These are phyloP conservation scores for Melanotaenia trifasciata DNA, from an alignment of 2,797 vertebrate genomes.

Conservation along the genomic window DNA sequence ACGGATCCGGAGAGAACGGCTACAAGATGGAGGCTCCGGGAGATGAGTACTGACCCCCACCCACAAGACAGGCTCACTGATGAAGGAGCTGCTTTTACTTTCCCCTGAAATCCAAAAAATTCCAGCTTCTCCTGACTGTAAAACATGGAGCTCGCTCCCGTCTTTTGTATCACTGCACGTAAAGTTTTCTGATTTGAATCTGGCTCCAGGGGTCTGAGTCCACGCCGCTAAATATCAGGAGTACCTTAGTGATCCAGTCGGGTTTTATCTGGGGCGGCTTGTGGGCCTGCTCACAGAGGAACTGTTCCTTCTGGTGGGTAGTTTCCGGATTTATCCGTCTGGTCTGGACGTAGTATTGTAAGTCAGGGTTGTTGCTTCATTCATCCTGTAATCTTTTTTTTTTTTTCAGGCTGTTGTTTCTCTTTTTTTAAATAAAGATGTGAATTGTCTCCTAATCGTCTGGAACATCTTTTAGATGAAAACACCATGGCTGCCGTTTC, in stretches of 20 bases:
- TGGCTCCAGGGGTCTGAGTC: conserved; percentile 2
- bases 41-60: conserved; percentile 82
- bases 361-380: neutral
- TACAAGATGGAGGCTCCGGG: conserved; percentile 87
- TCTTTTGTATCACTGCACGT: conserved; percentile 19
- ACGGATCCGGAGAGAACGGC: conserved; percentile 87
- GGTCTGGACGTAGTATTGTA: no score
- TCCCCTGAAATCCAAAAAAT: neutral
- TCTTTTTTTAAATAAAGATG: conserved; percentile 60
- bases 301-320: neutral
- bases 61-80: neutral
- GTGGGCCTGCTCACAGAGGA: neutral
- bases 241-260: neutral
- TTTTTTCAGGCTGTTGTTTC: conserved; percentile 15
- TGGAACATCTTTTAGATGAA: no score
- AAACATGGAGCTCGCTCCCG: conserved; percentile 10
- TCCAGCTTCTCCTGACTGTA: conserved; percentile 13
- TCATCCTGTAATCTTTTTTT: conserved; percentile 68
- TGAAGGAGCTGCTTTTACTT: conserved; percentile 19
- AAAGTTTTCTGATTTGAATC: conserved; percentile 7
- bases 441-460: conserved; percentile 17
- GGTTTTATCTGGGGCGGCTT: neutral
- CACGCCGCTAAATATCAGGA: conserved; percentile 38
- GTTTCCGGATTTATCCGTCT: no score
- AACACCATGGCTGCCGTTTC: no score